These are phyloP conservation scores for Nomada fucata DNA, from an alignment of 2,888 invertebrate species.

Conservation along the genomic window DNA sequence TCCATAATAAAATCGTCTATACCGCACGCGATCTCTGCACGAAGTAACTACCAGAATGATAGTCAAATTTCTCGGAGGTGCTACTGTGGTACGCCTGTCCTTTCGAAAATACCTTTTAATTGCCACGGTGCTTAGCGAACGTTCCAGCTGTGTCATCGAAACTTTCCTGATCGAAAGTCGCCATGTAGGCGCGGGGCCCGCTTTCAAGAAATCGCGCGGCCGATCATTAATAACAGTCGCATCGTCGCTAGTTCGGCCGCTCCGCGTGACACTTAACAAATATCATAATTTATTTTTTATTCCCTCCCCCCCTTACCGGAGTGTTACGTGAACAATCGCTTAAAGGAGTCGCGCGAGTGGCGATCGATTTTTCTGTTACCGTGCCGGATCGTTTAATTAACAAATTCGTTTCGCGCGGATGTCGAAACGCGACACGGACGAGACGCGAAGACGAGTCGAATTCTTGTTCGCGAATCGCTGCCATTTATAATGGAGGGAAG, in stretches of 20 bases:
- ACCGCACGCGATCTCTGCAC: too few species aligned
- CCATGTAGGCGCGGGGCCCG: slow-evolving; percentile 56
- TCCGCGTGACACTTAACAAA: slow-evolving; percentile 59
- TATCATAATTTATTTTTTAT: slow-evolving; percentile 51
- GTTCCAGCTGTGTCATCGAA: slow-evolving; percentile 60
- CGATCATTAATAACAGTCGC: slow-evolving; percentile 70
- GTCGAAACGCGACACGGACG: neutral
- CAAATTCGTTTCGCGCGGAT: slow-evolving; percentile 2
- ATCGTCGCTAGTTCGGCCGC: slow-evolving; percentile 55
- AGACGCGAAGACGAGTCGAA: slow-evolving; percentile 43
- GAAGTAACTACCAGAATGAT: too few species aligned
- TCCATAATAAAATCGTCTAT: too few species aligned
- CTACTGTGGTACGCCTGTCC: neutral
- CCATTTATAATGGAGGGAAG: slow-evolving; percentile 65
- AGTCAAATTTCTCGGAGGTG: neutral
- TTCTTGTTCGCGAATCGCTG: slow-evolving; percentile 62
- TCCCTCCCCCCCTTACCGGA: neutral
- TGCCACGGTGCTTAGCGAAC: slow-evolving; percentile 37
- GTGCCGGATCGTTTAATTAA: slow-evolving; percentile 18
- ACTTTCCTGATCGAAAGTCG: slow-evolving; percentile 67
- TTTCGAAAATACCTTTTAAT: slow-evolving; percentile 48
- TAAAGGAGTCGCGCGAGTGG: slow-evolving; percentile 17
- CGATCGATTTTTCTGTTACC: slow-evolving; percentile 14
- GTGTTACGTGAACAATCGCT: slow-evolving; percentile 48
- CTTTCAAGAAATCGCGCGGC: slow-evolving; percentile 60